Percentiles rank a stretch among this genome's conserved stretches.
Evolutionary conservation across 2,797 vertebrate species (phyloP).

Genomic region (Myotis pilosus): DNA sequence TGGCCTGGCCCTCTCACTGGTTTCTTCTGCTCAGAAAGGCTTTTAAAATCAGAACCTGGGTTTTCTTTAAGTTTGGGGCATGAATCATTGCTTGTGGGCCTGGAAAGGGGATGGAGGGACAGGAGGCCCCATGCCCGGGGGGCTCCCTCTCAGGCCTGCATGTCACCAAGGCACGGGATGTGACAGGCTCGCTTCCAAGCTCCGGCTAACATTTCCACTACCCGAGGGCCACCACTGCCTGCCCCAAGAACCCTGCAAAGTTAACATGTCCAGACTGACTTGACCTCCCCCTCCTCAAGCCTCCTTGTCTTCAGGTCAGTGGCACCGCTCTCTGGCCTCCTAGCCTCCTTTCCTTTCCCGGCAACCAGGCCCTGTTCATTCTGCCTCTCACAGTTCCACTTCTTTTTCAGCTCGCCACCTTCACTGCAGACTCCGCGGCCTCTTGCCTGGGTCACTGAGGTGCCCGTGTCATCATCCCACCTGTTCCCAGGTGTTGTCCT

Average conservation of each 20-base stretch:
- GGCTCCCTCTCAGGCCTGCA: accelerated
- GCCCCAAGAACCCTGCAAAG: neutral
- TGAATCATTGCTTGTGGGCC: conserved; percentile 60
- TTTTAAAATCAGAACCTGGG: conserved; percentile 54
- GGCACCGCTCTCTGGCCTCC: neutral
- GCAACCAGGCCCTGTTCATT: too few relatives aligned
- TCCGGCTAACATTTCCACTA: neutral
- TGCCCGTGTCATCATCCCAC: neutral
- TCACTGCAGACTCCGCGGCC: accelerated
- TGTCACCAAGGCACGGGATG: neutral
- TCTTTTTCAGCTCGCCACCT: neutral
- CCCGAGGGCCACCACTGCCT: neutral
- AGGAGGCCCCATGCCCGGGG: neutral
- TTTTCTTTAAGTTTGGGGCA: conserved; percentile 46
- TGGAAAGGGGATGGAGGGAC: neutral
- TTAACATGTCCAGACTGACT: neutral
- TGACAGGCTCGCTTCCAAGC: neutral
- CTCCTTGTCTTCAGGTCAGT: neutral
- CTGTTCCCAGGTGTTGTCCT: neutral
- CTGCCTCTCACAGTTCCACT: neutral
- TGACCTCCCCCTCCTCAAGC: neutral
- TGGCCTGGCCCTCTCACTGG: conserved; percentile 37
- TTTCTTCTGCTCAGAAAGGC: conserved; percentile 56
- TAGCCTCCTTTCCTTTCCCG: neutral
- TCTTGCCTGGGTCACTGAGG: neutral